phyloP scores from a whole-genome alignment of 2,888 invertebrate species.

The Pammene aurita region DNA sequence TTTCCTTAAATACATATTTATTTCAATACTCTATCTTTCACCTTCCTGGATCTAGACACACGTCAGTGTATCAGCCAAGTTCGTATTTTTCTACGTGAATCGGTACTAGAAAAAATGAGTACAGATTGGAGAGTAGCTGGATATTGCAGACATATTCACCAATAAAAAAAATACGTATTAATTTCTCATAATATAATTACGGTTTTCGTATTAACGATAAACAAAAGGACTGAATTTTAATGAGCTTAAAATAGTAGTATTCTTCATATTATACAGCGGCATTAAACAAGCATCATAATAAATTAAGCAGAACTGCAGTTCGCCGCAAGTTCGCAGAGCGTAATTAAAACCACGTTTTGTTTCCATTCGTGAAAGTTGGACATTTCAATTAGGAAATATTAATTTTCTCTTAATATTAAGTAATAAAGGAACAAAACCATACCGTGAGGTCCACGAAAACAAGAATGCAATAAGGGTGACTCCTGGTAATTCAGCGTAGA shows the following conservation, averaged over 20 bases:
- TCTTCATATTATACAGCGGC: constrained; percentile 9
- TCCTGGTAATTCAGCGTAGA: too few relatives aligned
- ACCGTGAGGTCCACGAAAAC: background rate
- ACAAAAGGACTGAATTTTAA: constrained; percentile 20
- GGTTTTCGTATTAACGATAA: background rate
- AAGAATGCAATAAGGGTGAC: too few relatives aligned
- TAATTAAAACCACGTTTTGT: constrained; percentile 32
- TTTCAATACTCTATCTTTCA: too few relatives aligned
- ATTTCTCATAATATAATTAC: background rate
- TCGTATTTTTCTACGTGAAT: too few relatives aligned
- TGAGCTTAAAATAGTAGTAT: constrained; percentile 15
- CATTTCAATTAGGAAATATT: constrained; percentile 20
- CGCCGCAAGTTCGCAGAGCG: constrained; percentile 23
- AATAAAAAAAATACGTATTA: too few relatives aligned
- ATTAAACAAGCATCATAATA: constrained; percentile 29
- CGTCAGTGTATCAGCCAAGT: too few relatives aligned
- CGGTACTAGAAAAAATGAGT: too few relatives aligned
- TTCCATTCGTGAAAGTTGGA: constrained; percentile 18
- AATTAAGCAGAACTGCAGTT: constrained; percentile 33
- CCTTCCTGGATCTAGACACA: too few relatives aligned
- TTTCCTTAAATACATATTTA: too few relatives aligned
- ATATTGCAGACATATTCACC: background rate
- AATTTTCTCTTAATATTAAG: background rate
- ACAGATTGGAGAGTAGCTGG: too few relatives aligned
- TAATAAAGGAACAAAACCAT: background rate